Conservation (phyloP, 2,113 vertebrate species). For the Osmerus mordax region DNA sequence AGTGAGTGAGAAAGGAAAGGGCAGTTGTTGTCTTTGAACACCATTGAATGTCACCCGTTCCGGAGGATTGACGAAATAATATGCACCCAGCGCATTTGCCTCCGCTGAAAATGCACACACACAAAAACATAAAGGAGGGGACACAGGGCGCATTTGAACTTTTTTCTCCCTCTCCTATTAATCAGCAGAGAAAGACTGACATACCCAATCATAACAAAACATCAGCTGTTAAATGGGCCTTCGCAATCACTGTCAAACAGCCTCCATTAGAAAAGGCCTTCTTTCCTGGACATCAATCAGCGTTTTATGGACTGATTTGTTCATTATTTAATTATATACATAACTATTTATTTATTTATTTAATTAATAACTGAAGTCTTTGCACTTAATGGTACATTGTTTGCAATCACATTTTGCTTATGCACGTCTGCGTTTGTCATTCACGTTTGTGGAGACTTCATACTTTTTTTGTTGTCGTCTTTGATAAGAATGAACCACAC, state of each 20-base stretch:
- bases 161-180: conserved; percentile 83
- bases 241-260: conserved; percentile 88
- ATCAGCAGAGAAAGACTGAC: conserved; percentile 99
- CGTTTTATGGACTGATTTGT: conserved; percentile 69
- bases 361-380: conserved; percentile 53
- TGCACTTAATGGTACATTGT: conserved; percentile 64
- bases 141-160: conserved; percentile 80
- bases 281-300: conserved; percentile 95
- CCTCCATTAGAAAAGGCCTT: conserved; percentile 83
- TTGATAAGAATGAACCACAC: background rate
- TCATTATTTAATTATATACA: conserved; percentile 72
- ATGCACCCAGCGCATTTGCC: conserved; percentile 88
- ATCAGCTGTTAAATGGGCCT: conserved; percentile 91
- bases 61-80: conserved; percentile 96
- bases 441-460: conserved; percentile 26
- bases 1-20: conserved; percentile 60
- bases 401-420: conserved; percentile 59
- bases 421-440: conserved; percentile 40
- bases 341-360: conserved; percentile 71
- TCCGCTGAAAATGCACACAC: conserved; percentile 65
- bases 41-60: conserved; percentile 76
- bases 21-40: conserved; percentile 55
- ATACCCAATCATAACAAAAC: conserved; percentile 98
- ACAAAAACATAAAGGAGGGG: conserved; percentile 75
- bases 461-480: background rate